These are phyloP conservation scores for Heliconius hewitsoni DNA, from an alignment of 1,140 invertebrate species.

Conservation along the genomic window DNA sequence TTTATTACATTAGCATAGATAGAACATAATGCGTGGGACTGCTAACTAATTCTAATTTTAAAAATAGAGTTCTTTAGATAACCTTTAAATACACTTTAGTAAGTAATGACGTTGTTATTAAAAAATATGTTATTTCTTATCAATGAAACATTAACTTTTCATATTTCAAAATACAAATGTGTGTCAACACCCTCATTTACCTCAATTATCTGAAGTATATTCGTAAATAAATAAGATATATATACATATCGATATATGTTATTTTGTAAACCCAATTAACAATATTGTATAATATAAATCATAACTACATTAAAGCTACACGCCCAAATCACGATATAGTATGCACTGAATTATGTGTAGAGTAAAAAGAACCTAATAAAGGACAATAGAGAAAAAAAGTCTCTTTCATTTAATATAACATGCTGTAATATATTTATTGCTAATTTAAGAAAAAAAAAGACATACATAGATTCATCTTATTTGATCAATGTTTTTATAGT, in stretches of 20 bases:
- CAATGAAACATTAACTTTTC: background rate
- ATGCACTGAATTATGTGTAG: too few species aligned
- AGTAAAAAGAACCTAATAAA: too few species aligned
- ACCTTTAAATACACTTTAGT: background rate
- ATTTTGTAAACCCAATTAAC: too few species aligned
- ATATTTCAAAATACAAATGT: background rate
- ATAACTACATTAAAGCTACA: too few species aligned
- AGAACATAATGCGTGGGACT: background rate
- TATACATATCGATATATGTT: background rate
- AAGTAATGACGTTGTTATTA: background rate
- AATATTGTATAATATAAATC: too few species aligned
- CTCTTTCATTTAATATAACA: too few species aligned
- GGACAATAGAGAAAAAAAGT: too few species aligned
- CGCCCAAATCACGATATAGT: too few species aligned
- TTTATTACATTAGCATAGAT: background rate
- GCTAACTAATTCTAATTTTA: background rate
- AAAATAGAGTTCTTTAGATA: background rate
- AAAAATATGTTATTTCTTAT: background rate
- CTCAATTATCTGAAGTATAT: background rate
- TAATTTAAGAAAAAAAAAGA: too few species aligned
- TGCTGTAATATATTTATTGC: too few species aligned
- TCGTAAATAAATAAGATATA: background rate
- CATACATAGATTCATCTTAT: too few species aligned
- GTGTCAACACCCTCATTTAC: background rate
- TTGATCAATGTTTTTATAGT: too few species aligned